Conservation (phyloP, 2,113 vertebrate genomes). For the Anhinga anhinga region DNA sequence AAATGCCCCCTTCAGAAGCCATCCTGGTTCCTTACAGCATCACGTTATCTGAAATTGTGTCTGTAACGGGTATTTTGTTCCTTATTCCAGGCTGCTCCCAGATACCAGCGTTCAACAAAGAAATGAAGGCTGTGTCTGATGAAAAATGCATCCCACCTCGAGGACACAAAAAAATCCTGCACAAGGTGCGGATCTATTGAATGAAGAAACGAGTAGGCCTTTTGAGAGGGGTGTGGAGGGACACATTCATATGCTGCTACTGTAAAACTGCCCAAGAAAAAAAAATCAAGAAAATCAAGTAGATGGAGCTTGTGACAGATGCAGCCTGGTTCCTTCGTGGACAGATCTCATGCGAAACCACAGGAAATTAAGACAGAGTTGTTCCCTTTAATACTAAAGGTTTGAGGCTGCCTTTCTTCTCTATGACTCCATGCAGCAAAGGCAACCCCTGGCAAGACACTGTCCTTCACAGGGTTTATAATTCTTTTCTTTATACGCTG, state of each 20-base stretch:
- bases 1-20: background rate
- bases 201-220: background rate
- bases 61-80: background rate
- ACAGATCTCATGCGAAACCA: slow-evolving; percentile 20
- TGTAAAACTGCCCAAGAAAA: background rate
- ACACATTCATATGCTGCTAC: background rate
- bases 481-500: background rate
- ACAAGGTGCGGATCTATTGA: background rate
- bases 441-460: background rate
- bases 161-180: background rate
- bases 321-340: background rate
- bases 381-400: slow-evolving; percentile 4
- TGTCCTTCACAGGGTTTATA: background rate
- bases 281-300: background rate
- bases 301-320: background rate
- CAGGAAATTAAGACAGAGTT: slow-evolving; percentile 22
- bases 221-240: background rate
- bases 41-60: background rate
- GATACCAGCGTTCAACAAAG: background rate
- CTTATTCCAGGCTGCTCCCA: background rate
- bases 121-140: background rate
- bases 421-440: background rate
- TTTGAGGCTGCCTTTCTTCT: background rate
- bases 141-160: background rate
- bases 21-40: background rate